phyloP scores from a whole-genome alignment of 2,888 invertebrate species.

The Drosophila nr. fundita region DNA sequence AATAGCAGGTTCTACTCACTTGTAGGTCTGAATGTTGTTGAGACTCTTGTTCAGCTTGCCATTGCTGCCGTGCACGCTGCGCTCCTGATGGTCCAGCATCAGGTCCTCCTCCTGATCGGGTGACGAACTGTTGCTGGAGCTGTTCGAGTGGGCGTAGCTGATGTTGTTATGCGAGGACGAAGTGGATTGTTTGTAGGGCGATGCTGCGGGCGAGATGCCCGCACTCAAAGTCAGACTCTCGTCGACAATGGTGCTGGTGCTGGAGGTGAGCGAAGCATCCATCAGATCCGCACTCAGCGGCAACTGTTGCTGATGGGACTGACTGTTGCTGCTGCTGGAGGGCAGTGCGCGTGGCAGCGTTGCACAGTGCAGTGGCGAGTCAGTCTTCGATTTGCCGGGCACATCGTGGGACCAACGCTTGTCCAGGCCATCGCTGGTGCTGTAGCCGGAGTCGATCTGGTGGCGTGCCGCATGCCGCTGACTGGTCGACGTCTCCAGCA shows the following conservation, averaged over 20 bases:
- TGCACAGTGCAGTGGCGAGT: slow-evolving; percentile 76
- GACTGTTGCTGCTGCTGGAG: slow-evolving; percentile 29
- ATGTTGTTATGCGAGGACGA: slow-evolving; percentile 54
- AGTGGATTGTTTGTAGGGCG: slow-evolving; percentile 68
- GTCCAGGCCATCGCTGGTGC: slow-evolving; percentile 93
- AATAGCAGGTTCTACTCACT: slow-evolving; percentile 53
- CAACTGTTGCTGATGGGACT: slow-evolving; percentile 29
- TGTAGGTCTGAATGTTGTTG: slow-evolving; percentile 85
- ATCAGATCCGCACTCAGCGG: slow-evolving; percentile 74
- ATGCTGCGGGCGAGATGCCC: slow-evolving; percentile 56
- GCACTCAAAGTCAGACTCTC: slow-evolving; percentile 70
- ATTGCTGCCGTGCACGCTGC: slow-evolving; percentile 67
- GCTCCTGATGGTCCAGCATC: slow-evolving; percentile 77
- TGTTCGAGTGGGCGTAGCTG: slow-evolving; percentile 78
- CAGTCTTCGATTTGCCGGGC: slow-evolving; percentile 83
- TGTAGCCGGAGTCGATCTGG: slow-evolving; percentile 95
- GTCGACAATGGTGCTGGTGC: slow-evolving; percentile 82
- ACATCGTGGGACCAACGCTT: slow-evolving; percentile 94
- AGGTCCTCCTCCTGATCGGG: slow-evolving; percentile 82
- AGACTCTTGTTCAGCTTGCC: slow-evolving; percentile 83
- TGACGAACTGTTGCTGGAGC: slow-evolving; percentile 82
- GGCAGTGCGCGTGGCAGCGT: slow-evolving; percentile 76
- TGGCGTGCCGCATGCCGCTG: slow-evolving; percentile 85
- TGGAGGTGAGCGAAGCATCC: slow-evolving; percentile 82
- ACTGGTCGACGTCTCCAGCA: slow-evolving; percentile 74